Conservation (phyloP, 2,797 vertebrate genomes). For the Percopsis omiscomaycus region DNA sequence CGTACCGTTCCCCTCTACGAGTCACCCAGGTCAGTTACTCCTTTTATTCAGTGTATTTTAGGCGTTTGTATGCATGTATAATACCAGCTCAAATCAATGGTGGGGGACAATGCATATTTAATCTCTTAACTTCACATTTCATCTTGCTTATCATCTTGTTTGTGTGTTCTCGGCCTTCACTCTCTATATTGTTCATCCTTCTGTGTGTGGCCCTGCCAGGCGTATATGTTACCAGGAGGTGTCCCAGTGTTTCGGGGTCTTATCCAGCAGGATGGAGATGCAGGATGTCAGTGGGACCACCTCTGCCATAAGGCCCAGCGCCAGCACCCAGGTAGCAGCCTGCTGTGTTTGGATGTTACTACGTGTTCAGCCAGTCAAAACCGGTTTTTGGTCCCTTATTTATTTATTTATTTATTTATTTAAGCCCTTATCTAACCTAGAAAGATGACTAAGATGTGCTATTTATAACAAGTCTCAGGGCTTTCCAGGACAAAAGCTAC, state of each 20-base stretch:
- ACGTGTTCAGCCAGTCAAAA: too few species aligned
- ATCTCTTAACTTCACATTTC: background rate
- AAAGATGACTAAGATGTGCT: constrained; percentile 34
- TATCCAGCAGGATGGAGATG: constrained; percentile 95
- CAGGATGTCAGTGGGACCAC: constrained; percentile 94
- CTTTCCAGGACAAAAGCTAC: constrained; percentile 28
- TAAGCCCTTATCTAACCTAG: constrained; percentile 25
- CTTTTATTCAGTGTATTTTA: background rate
- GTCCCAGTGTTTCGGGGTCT: constrained; percentile 95
- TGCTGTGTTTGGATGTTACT: constrained; percentile 19
- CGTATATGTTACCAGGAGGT: constrained; percentile 99
- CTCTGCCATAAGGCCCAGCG: constrained; percentile 90
- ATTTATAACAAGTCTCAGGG: constrained; percentile 38
- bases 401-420: constrained; percentile 34
- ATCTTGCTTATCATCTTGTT: background rate
- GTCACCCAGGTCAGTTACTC: constrained; percentile 87
- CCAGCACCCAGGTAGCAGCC: constrained; percentile 91
- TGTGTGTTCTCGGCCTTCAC: background rate
- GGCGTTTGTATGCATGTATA: too few species aligned
- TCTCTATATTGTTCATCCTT: background rate
- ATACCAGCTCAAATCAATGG: too few species aligned
- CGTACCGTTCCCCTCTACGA: constrained; percentile 96
- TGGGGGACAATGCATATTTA: background rate
- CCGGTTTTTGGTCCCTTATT: too few species aligned
- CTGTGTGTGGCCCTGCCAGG: constrained; percentile 64